Base-by-base conservation (phyloP, 2,797 vertebrate genomes). In the Poecilia picta region DNA sequence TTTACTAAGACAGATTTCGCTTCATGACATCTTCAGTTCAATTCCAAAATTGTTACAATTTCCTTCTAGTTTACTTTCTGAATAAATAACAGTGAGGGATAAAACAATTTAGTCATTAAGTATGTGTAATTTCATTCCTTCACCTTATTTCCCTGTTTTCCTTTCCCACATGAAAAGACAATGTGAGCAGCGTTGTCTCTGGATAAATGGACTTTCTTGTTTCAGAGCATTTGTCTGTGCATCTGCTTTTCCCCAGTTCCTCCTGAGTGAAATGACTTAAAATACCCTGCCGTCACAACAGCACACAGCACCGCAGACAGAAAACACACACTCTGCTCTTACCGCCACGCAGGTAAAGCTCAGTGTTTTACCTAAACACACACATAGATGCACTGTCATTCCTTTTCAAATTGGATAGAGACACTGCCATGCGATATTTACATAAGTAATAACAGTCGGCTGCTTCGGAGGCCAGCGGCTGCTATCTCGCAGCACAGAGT, bases 391-490 rank as follows among this genome's bases (percentile, higher is more conserved):
- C 72, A 74, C 78, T 77, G 88, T 78, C 88, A 85, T 90, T 91
- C 86, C 89, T 77, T 84, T 85, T 80, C 81, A 90, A 90, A 94
- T 90, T 92, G 90, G 91, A 92, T 85, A 85, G 90, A 91, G 91
- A 92, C 91, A 88, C 90, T 85, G 74, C 79, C 83, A 81, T 91
- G 85, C 73, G 15, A 93, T 94, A 92, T 94, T 94, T 93, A 94
- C 92, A 93, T 92, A 92, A 92, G 90, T 94, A 94, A 92, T 92
- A 92, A 91, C 89, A 86, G 88, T 66, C 81, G 76, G 86, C 88
- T 90, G 83, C 87, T 94, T 88, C 74, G 2, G 87, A 84, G 91
- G 80, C 83, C 84, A 81, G 80, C 43, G 71, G 89, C 88, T 89
- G 84, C 89, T 87, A 89, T 93, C 91, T 90, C 88, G 81, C 87